A percentile compares a stretch with the other conserved stretches of the same genome.
phyloP scores from a whole-genome alignment of 2,797 vertebrate genomes.

The Dryobates pubescens region DNA sequence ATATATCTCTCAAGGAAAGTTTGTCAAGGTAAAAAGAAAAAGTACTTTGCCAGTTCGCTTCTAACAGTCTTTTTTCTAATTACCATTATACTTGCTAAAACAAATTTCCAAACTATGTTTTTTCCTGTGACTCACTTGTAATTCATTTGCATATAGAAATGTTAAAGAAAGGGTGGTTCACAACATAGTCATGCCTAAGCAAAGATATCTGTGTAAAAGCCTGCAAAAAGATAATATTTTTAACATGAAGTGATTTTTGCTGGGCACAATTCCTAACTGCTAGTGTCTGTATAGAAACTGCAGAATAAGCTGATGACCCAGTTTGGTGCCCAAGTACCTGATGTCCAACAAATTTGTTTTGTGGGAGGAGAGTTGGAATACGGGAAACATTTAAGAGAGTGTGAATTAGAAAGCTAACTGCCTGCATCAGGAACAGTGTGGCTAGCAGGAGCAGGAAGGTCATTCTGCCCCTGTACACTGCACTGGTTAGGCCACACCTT shows the following conservation, averaged over 20 bases:
- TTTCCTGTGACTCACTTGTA: background rate
- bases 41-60: background rate
- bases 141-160: background rate
- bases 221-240: background rate
- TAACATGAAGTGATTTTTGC: background rate
- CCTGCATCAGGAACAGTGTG: too few relatives aligned
- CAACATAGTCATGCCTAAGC: background rate
- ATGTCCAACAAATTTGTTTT: background rate
- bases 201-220: background rate
- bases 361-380: background rate
- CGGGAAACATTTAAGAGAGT: background rate
- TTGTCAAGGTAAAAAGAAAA: background rate
- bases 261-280: background rate
- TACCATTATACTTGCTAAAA: background rate
- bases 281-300: background rate
- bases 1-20: background rate
- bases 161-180: background rate
- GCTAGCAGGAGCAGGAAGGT: too few relatives aligned
- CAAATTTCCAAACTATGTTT: background rate
- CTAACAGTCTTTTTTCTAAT: background rate
- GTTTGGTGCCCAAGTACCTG: background rate
- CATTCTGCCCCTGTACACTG: too few relatives aligned
- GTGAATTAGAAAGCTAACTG: background rate
- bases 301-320: background rate
- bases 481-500: too few relatives aligned